Percentiles rank a stretch among this genome's conserved stretches.
phyloP scores from a whole-genome alignment of 1,140 invertebrate genomes.

The Maconellicoccus hirsutus region DNA sequence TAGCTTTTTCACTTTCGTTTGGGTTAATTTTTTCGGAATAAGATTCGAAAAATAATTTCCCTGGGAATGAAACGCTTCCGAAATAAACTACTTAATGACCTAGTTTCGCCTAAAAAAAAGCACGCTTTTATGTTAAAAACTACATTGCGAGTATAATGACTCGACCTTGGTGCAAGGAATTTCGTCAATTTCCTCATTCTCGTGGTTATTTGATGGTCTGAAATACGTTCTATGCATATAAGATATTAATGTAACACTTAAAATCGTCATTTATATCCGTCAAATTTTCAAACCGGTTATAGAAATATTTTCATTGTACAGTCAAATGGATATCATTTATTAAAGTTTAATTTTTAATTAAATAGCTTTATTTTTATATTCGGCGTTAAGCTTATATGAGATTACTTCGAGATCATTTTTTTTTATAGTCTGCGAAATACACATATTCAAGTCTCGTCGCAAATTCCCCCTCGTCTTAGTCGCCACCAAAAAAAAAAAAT shows the following conservation, averaged over 20 bases:
- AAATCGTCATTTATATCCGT: neutral
- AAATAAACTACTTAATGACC: no score
- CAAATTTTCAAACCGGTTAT: neutral
- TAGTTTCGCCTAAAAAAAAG: no score
- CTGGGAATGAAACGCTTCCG: no score
- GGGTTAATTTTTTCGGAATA: no score
- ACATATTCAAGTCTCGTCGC: neutral
- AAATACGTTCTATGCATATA: neutral
- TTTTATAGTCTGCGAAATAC: no score
- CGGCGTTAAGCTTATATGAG: neutral
- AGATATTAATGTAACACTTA: neutral
- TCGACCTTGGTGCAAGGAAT: no score
- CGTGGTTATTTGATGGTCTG: no score
- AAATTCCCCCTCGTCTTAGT: neutral
- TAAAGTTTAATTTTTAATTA: constrained; percentile 10
- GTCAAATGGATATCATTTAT: neutral
- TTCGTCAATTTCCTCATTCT: no score
- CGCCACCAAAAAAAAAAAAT: neutral
- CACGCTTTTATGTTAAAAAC: no score
- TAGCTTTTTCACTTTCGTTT: no score
- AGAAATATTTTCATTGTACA: neutral
- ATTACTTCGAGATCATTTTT: neutral
- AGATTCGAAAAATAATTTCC: no score
- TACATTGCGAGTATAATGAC: no score
- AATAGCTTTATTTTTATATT: neutral